Evolutionary conservation across 1,140 invertebrate species (phyloP), one percentile per base, ranked within the genome.

Genomic region (Pinna nobilis): DNA sequence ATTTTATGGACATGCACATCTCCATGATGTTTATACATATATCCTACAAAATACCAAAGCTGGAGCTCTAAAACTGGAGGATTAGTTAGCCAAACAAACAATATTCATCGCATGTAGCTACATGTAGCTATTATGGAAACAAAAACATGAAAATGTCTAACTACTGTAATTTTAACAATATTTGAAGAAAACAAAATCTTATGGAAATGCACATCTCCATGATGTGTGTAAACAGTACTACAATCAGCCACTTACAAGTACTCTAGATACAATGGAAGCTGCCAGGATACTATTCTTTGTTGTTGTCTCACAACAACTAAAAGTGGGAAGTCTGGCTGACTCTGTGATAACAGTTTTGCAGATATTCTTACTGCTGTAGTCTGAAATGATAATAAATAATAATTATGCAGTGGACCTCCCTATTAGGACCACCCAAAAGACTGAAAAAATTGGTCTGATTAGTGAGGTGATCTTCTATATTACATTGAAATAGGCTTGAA

Each of bases 231-330:
- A 2, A 25, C 32, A 13, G 1, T 68, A 39, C 23, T 20, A 9
- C 25, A 18, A 33, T 18, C 23, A 41, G 15, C 44, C 18, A 82
- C 84, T 81, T 91, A 90, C 83, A 87, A 68, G 23, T 91, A 90
- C 74, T 92, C 91, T 0, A 92, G 88, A 39, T 90, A 73, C 73
- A 93, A 85, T 7, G 93, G 93, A 23, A 94, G 83, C 77, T 93
- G 92, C 93, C 93, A 94, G 4, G 93, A 93, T 65, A 93, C 85
- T 9, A 93, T 90, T 85, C 91, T 91, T 85, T 91, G 91, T 64
- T 93, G 92, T 84, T 94, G 93, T 75, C 92, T 84, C 0, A 92
- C 91, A 1, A 93, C 93, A 71, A 94, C 91, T 78, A 94, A 91
- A 1, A 94, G 81, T 3, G 93, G 93, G 80, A 89, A 91, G 1